These are phyloP conservation scores for Nipponia nippon DNA, from an alignment of 2,113 vertebrate genomes.

Conservation along the genomic window DNA sequence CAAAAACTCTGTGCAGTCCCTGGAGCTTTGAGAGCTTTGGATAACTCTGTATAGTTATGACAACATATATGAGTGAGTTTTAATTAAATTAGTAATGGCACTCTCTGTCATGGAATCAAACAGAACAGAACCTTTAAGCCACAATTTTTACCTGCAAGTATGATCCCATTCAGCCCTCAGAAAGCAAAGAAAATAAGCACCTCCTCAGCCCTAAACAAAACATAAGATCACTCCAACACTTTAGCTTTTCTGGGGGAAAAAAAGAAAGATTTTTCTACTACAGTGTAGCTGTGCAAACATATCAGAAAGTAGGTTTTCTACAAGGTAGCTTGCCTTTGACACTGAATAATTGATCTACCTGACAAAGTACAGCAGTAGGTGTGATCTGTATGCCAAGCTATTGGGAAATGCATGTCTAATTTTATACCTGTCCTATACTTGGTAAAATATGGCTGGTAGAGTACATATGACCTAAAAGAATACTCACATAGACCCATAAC, in stretches of 20 bases:
- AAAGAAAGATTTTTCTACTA: not conserved
- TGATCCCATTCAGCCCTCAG: not conserved
- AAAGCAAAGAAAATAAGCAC: not conserved
- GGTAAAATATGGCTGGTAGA: not conserved
- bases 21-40: not conserved
- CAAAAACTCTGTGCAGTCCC: not conserved
- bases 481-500: not conserved
- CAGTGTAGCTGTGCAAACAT: not conserved
- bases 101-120: not conserved
- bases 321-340: not conserved
- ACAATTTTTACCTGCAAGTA: not conserved
- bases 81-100: not conserved
- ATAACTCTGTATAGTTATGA: not conserved
- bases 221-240: not conserved
- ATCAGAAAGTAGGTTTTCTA: not conserved
- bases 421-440: not conserved
- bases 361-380: not conserved
- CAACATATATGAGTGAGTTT: not conserved
- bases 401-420: not conserved
- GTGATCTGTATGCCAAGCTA: not conserved
- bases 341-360: not conserved
- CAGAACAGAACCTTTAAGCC: not conserved
- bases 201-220: not conserved
- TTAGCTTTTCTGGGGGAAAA: rapidly evolving
- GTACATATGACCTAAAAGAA: not conserved